These are phyloP conservation scores for Cardinalis cardinalis DNA, from an alignment of 2,113 vertebrate species.

Conservation along the genomic window DNA sequence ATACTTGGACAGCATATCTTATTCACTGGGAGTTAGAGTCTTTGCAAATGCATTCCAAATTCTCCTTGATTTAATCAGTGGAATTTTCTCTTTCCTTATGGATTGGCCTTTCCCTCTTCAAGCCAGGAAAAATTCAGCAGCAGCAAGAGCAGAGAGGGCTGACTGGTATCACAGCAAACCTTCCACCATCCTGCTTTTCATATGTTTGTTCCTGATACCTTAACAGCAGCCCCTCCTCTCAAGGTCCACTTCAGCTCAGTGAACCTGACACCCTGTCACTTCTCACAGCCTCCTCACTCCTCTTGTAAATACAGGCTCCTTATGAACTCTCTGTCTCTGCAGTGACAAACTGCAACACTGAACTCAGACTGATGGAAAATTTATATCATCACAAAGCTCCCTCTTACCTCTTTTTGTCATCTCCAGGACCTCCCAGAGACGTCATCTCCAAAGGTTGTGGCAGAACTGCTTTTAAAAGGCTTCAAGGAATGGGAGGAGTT, in stretches of 20 bases:
- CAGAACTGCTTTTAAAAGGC: not conserved
- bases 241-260: not conserved
- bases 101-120: not conserved
- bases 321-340: not conserved
- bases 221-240: not conserved
- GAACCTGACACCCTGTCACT: not conserved
- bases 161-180: not conserved
- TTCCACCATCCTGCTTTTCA: not conserved
- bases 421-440: not conserved
- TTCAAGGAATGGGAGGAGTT: not conserved
- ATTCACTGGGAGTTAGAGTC: not conserved
- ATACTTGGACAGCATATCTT: not conserved
- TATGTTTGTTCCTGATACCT: not conserved
- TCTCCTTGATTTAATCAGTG: not conserved
- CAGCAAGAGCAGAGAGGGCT: not conserved
- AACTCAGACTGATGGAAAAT: not conserved
- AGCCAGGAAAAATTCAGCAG: not conserved
- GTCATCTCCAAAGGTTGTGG: not conserved
- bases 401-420: not conserved
- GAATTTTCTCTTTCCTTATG: constrained; percentile 18
- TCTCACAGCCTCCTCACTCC: not conserved
- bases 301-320: not conserved
- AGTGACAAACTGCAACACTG: not conserved
- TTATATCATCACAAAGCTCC: not conserved
- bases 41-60: constrained; percentile 4